Evolutionary conservation across 2,113 vertebrate species (phyloP).

Genomic region (Centropristis striata): DNA sequence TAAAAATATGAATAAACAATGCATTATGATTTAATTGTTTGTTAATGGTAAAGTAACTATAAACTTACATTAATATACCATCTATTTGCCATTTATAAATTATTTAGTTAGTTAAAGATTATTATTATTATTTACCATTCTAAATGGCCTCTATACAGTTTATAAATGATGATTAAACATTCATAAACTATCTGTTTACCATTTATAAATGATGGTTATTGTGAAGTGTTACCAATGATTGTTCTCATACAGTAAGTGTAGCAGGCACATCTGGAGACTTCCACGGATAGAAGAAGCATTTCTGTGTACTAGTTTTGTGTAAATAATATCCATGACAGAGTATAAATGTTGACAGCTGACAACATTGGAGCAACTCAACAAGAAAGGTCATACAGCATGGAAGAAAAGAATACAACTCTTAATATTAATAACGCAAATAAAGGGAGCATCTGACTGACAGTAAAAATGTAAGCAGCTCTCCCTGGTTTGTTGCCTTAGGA

Average conservation of each 20-base stretch:
- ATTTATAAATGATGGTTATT: too few species aligned
- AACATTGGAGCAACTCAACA: background rate
- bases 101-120: too few species aligned
- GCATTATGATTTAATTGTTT: too few species aligned
- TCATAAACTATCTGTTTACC: too few species aligned
- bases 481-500: background rate
- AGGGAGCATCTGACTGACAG: background rate
- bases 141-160: too few species aligned
- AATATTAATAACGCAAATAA: background rate
- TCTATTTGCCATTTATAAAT: too few species aligned
- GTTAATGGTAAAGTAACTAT: too few species aligned
- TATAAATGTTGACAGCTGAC: background rate
- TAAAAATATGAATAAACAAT: too few species aligned
- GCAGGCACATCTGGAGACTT: background rate
- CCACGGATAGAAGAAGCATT: background rate
- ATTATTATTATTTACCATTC: too few species aligned
- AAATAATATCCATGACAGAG: background rate
- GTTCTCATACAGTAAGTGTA: too few species aligned
- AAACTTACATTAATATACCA: too few species aligned
- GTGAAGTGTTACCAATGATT: constrained; percentile 5
- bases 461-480: background rate
- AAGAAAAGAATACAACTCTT: background rate
- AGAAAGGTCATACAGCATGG: background rate
- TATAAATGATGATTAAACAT: too few species aligned
- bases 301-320: background rate